Conservation (phyloP, 2,797 vertebrate genomes). For the Malacoctenus gilli region DNA sequence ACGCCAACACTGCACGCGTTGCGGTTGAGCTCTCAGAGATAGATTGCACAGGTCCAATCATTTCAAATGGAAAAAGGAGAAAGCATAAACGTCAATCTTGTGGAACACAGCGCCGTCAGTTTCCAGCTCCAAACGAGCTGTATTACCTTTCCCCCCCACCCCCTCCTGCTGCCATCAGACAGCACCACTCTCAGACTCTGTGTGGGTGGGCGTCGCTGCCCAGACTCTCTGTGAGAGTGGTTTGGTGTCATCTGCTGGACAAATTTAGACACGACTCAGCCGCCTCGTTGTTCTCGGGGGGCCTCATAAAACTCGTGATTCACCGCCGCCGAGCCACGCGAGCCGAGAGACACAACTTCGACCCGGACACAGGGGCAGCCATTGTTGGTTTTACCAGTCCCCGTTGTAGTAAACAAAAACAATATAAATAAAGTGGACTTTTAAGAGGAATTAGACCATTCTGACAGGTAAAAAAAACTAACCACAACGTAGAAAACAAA, state of each 20-base stretch:
- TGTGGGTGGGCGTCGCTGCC: background rate
- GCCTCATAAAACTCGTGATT: slow-evolving; percentile 18
- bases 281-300: slow-evolving; percentile 1
- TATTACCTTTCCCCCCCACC: background rate
- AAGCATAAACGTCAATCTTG: too few species aligned
- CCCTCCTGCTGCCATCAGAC: background rate
- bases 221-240: slow-evolving; percentile 8
- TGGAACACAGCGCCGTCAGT: too few species aligned
- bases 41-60: too few species aligned
- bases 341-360: slow-evolving; percentile 18
- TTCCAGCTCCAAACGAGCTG: too few species aligned
- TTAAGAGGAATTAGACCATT: too few species aligned
- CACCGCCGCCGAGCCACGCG: background rate
- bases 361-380: slow-evolving; percentile 5
- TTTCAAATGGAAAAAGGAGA: too few species aligned
- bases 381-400: slow-evolving; percentile 6
- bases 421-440: too few species aligned
- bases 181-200: background rate
- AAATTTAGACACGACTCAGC: slow-evolving; percentile 19
- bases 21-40: too few species aligned
- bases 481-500: too few species aligned
- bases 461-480: too few species aligned
- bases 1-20: too few species aligned
- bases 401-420: background rate
- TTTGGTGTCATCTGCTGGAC: slow-evolving; percentile 68